phyloP scores from a whole-genome alignment of 2,797 vertebrate genomes.

The Takifugu rubripes region DNA sequence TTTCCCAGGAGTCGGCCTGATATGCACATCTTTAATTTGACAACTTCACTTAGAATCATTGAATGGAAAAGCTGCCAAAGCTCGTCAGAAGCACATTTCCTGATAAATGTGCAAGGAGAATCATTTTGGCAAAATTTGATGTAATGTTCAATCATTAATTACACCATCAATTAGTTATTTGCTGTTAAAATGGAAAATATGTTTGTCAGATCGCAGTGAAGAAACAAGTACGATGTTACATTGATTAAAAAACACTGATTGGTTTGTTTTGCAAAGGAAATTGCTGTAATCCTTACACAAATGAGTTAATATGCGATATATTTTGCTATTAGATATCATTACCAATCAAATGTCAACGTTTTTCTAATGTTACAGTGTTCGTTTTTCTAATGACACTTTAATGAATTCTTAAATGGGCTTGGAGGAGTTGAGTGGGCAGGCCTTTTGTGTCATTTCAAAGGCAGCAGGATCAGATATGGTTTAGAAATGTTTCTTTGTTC shows the following conservation, averaged over 20 bases:
- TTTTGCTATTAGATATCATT: no score
- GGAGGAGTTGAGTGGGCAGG: slow-evolving; percentile 20
- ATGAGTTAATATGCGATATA: no score
- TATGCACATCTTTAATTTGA: slow-evolving; percentile 38
- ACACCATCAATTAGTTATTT: no score
- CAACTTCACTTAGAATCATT: slow-evolving; percentile 47
- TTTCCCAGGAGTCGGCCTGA: slow-evolving; percentile 41
- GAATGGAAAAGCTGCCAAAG: slow-evolving; percentile 22
- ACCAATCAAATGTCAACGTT: no score
- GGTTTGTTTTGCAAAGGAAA: no score
- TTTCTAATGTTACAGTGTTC: no score
- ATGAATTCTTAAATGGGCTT: slow-evolving; percentile 26
- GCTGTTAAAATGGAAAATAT: no score
- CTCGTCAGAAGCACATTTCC: slow-evolving; percentile 27
- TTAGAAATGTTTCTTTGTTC: slow-evolving; percentile 25
- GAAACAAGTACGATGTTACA: no score
- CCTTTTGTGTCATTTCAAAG: slow-evolving; percentile 32
- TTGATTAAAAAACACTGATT: no score
- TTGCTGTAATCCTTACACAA: no score
- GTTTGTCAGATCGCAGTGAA: no score
- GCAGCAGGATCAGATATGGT: slow-evolving; percentile 13
- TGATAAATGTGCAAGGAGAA: no score
- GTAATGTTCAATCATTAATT: neutral
- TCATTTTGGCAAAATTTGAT: slow-evolving; percentile 11
- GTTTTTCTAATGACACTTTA: slow-evolving; percentile 5